phyloP scores from a whole-genome alignment of 1,140 invertebrate genomes.

The Pogonognathellus flavescens region DNA sequence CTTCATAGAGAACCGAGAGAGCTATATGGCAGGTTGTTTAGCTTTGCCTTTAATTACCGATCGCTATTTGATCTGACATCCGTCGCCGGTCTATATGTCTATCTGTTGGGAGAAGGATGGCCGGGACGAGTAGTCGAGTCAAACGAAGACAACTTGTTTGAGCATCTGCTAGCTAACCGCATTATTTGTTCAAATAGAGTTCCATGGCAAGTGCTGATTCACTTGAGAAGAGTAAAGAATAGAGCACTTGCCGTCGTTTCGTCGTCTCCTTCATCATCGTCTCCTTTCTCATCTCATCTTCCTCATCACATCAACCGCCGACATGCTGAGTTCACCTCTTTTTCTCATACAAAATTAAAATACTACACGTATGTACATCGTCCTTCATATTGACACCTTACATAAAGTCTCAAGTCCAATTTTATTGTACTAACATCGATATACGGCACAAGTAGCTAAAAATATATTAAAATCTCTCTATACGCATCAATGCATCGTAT shows the following conservation, averaged over 20 bases:
- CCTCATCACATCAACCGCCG: constrained; percentile 56
- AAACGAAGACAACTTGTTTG: constrained; percentile 60
- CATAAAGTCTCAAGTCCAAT: constrained; percentile 12
- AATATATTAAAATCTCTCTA: too few relatives aligned
- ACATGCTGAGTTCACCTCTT: constrained; percentile 63
- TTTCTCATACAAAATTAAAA: constrained; percentile 40
- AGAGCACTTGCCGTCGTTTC: constrained; percentile 45
- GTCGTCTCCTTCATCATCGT: constrained; percentile 38
- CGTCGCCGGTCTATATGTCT: neutral
- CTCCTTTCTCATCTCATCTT: constrained; percentile 55
- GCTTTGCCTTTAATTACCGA: constrained; percentile 59
- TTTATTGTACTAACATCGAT: neutral
- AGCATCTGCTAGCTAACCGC: constrained; percentile 59
- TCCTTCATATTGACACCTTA: constrained; percentile 14
- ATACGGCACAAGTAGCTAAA: neutral
- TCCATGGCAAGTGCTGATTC: constrained; percentile 60
- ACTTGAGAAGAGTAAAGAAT: constrained; percentile 40
- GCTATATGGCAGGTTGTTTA: neutral
- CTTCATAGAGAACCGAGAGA: constrained; percentile 4
- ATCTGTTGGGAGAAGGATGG: constrained; percentile 19
- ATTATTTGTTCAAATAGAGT: constrained; percentile 64
- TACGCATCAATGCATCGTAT: too few relatives aligned
- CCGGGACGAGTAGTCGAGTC: neutral
- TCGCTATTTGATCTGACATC: constrained; percentile 60
- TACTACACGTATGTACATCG: constrained; percentile 27